Evolutionary conservation across 2,888 invertebrate genomes (phyloP), one percentile per base, ranked within the genome.

Genomic region (Argynnis bischoffii): DNA sequence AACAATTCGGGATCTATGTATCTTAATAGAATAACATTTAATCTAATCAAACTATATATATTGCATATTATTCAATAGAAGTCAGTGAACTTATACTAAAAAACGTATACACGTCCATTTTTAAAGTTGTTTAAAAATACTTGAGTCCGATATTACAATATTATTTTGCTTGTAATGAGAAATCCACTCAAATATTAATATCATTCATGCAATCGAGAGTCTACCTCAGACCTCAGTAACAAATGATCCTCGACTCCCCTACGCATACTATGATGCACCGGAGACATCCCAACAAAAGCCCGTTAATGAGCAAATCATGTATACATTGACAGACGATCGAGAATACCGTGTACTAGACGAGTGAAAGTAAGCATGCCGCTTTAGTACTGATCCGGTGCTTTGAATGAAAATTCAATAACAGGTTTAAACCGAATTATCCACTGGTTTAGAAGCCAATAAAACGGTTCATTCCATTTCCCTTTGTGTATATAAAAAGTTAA

Each of bases 231-330:
- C 60, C 59, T 50, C 60, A 55, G 14, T 61, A 61, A 66, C 48
- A 61, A 57, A 59, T 35, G 53, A 55, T 61, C 50, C 53, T 59
- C 35, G 50, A 59, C 64, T 59, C 54, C 64, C 55, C 60, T 16
- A 35, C 35, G 48, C 41, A 13, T 48, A 35, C 55, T 15, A 54
- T 61, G 71, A 69, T 68, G 64, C 65, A 63, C 69, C 74, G 69
- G 76, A 74, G 82, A 80, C 77, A 79, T 75, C 74, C 75, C 73
- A 83, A 91, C 89, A 91, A 91, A 90, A 88, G 88, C 85, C 74
- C 78, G 78, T 82, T 90, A 90, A 90, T 90, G 89, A 91, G 90
- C 83, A 87, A 89, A 85, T 87, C 88, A 84, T 90, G 90, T 89
- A 83, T 75, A 79, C 78, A 80, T 74, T 65, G 68, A 57, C 69